Evolutionary conservation across 2,797 vertebrate species (phyloP).

Genomic region (Poecilia wingei): DNA sequence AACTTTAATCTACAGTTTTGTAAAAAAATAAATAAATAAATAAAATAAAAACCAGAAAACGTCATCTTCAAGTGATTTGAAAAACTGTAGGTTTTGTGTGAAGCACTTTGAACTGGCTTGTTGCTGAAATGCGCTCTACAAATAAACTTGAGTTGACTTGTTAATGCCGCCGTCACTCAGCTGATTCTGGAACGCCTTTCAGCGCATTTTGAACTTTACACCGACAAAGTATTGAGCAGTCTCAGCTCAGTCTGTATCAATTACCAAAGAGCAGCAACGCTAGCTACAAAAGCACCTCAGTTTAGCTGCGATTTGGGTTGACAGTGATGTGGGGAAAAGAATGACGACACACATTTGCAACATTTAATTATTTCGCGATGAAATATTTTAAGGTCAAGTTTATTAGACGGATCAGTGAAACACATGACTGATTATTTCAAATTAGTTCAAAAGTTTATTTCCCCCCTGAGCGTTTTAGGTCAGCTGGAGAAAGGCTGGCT

Average conservation of each 20-base stretch:
- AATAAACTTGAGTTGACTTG: no score
- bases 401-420: slow-evolving; percentile 38
- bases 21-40: neutral
- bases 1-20: neutral
- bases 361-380: slow-evolving; percentile 16
- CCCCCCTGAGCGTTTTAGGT: slow-evolving; percentile 47
- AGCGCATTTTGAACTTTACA: neutral
- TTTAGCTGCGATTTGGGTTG: neutral
- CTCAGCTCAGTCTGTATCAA: neutral
- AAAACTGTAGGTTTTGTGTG: neutral
- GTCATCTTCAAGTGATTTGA: neutral
- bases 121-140: no score
- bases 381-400: slow-evolving; percentile 8
- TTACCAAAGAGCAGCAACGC: neutral
- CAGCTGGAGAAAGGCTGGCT: slow-evolving; percentile 45
- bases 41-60: no score
- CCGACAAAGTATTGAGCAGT: neutral
- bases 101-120: neutral
- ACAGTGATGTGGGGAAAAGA: neutral
- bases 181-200: neutral
- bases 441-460: slow-evolving; percentile 62
- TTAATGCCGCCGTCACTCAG: neutral
- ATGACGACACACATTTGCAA: neutral
- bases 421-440: slow-evolving; percentile 46
- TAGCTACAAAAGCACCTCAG: neutral